Evolutionary conservation across 2,113 vertebrate species (phyloP).

Genomic region (Copsychus sechellarum): DNA sequence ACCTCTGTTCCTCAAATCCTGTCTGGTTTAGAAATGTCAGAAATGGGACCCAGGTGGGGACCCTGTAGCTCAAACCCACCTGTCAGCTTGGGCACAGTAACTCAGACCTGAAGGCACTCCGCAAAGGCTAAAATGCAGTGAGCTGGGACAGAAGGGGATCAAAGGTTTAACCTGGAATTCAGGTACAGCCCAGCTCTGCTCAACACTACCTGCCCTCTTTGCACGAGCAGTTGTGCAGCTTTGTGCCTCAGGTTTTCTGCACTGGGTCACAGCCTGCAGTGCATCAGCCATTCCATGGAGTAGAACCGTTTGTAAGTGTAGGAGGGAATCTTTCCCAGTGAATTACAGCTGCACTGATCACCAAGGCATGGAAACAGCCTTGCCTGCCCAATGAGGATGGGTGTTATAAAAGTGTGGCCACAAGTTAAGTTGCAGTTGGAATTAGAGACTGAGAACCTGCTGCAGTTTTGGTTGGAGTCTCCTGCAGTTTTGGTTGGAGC

Average conservation of each 20-base stretch:
- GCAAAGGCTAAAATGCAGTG: background rate
- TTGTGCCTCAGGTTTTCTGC: background rate
- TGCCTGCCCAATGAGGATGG: too few relatives aligned
- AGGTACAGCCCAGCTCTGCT: background rate
- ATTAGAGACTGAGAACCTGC: too few relatives aligned
- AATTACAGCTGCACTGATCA: too few relatives aligned
- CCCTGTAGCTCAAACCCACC: background rate
- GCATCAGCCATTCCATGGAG: too few relatives aligned
- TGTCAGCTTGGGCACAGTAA: accelerated
- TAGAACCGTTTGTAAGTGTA: too few relatives aligned
- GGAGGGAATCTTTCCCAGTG: too few relatives aligned
- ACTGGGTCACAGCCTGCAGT: background rate
- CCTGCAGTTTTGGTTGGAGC: too few relatives aligned
- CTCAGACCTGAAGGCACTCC: accelerated
- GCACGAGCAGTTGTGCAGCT: accelerated
- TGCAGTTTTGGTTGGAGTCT: too few relatives aligned
- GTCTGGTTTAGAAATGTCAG: background rate
- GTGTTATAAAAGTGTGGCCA: too few relatives aligned
- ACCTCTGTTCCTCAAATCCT: background rate
- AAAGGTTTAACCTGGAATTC: background rate
- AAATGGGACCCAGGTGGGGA: background rate
- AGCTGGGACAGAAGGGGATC: background rate
- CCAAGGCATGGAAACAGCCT: too few relatives aligned
- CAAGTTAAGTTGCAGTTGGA: too few relatives aligned
- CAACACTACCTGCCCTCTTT: accelerated